Evolutionary conservation across 2,113 vertebrate species (phyloP).

Genomic region (Lates calcarifer): DNA sequence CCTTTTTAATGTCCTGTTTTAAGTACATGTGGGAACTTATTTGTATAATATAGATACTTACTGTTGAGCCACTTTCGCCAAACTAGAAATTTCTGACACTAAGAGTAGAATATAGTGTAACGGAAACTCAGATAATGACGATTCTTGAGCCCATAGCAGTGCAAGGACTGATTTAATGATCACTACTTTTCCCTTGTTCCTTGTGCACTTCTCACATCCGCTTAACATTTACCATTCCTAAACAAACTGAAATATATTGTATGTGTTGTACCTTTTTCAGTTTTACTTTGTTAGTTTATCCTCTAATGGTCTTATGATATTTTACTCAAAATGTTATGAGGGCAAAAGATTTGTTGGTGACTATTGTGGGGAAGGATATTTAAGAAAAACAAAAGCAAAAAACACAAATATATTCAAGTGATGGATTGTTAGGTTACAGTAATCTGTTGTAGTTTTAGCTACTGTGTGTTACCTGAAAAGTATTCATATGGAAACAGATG

Average conservation of each 20-base stretch:
- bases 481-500: not conserved
- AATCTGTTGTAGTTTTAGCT: not conserved
- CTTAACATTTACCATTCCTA: not conserved
- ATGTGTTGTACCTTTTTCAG: not conserved
- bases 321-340: not conserved
- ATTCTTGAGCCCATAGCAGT: not conserved
- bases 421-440: not conserved
- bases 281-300: not conserved
- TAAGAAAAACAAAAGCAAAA: not conserved
- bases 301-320: not conserved
- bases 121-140: not conserved
- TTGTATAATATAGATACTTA: not conserved
- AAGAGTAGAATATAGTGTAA: not conserved
- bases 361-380: not conserved
- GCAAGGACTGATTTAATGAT: not conserved
- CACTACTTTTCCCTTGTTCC: not conserved
- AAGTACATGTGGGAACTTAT: not conserved
- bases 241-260: not conserved
- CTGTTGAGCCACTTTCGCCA: not conserved
- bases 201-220: not conserved
- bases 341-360: not conserved
- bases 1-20: not conserved
- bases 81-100: not conserved
- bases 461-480: not conserved
- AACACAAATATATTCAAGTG: not conserved